These are phyloP conservation scores for Sinohyriopsis cumingii DNA, from an alignment of 2,888 invertebrate species.

Conservation along the genomic window DNA sequence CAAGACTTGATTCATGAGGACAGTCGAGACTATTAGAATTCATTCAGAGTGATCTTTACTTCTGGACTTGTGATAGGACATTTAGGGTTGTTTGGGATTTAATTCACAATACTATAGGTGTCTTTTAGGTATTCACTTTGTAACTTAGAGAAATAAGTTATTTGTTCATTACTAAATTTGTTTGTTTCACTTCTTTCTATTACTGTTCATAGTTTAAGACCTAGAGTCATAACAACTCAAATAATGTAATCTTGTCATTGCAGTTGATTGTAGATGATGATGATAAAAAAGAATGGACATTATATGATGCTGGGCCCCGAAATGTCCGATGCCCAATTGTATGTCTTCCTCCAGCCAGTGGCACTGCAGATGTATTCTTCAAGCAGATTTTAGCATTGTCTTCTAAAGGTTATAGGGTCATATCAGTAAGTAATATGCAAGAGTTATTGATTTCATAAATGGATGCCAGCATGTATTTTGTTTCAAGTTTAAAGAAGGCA, in stretches of 20 bases:
- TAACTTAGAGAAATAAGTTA: no score
- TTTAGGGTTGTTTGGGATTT: no score
- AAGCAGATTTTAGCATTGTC: conserved; percentile 86
- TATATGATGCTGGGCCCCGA: conserved; percentile 91
- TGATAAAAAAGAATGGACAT: conserved; percentile 87
- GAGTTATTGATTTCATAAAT: no score
- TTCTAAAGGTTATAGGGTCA: conserved; percentile 86
- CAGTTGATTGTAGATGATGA: conserved; percentile 81
- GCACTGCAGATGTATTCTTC: conserved; percentile 90
- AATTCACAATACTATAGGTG: no score
- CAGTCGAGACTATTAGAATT: no score
- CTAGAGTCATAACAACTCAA: neutral
- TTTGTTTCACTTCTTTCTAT: neutral
- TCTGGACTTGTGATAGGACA: no score
- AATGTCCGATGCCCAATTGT: conserved; percentile 84
- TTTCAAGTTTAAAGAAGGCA: no score
- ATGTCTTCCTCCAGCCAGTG: conserved; percentile 90
- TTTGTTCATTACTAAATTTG: neutral
- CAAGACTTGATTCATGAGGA: no score
- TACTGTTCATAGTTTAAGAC: neutral
- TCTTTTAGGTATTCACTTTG: no score
- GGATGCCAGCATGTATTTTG: no score
- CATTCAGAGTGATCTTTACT: no score
- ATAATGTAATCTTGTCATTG: conserved; percentile 6
- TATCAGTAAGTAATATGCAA: conserved; percentile 76